Percentiles rank a stretch among this genome's conserved stretches.
Evolutionary conservation across 2,797 vertebrate genomes (phyloP).

Genomic region (Gadopsis bispinosus): DNA sequence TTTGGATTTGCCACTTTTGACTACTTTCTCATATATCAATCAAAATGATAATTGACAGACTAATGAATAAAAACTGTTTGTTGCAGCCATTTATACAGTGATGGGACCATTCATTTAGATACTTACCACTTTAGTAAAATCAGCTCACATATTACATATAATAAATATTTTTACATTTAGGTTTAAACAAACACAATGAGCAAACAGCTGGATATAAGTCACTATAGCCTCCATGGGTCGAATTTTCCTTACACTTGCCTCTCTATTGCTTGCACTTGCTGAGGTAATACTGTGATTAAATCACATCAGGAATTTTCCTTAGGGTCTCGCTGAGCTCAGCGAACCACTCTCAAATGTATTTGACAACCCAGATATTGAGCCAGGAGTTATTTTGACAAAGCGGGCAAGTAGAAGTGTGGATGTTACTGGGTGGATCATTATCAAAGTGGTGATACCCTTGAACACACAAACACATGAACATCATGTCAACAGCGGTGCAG

Average conservation of each 20-base stretch:
- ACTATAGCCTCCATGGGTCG: background rate
- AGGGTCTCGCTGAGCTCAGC: constrained; percentile 60
- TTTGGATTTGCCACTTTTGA: background rate
- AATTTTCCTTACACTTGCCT: constrained; percentile 40
- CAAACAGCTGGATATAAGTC: constrained; percentile 31
- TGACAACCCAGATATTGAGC: constrained; percentile 65
- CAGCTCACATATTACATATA: background rate
- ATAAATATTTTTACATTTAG: constrained; percentile 2
- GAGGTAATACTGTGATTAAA: constrained; percentile 70
- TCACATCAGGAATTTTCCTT: constrained; percentile 70
- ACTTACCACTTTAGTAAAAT: constrained; percentile 21
- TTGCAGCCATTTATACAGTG: background rate
- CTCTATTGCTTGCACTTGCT: constrained; percentile 42
- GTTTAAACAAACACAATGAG: constrained; percentile 37
- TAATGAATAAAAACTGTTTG: background rate
- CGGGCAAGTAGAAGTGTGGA: constrained; percentile 40
- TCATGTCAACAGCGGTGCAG: constrained; percentile 20
- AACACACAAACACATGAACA: constrained; percentile 37
- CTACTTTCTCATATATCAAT: background rate
- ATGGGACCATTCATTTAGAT: constrained; percentile 8
- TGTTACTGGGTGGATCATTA: constrained; percentile 54
- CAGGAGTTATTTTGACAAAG: constrained; percentile 71
- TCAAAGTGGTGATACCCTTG: constrained; percentile 41
- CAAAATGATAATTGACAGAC: background rate
- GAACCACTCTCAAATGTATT: constrained; percentile 61